Conservation (phyloP, 2,888 invertebrate genomes). For the Ceriagrion tenellum region DNA sequence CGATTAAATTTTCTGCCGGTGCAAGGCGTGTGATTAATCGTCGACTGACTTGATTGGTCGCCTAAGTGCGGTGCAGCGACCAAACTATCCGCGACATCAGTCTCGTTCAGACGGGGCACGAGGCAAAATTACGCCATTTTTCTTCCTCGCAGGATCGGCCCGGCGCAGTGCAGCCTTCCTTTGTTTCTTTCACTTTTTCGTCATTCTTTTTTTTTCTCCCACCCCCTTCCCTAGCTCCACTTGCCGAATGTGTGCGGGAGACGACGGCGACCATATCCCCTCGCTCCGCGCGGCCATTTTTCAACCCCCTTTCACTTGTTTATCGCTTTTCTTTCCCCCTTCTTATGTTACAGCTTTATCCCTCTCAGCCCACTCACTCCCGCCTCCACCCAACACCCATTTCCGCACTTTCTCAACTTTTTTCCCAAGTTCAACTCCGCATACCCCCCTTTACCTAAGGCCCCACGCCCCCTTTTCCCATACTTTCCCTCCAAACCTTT, state of each 20-base stretch:
- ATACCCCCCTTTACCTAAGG: not conserved
- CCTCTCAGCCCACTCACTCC: not conserved
- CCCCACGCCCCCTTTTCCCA: not conserved
- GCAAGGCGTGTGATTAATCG: not conserved
- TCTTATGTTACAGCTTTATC: not conserved
- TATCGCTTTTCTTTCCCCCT: slow-evolving; percentile 50
- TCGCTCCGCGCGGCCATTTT: slow-evolving; percentile 20
- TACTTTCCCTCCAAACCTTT: not conserved
- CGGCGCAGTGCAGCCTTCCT: not conserved
- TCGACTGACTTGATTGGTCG: not conserved
- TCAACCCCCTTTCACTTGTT: slow-evolving; percentile 32
- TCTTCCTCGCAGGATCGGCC: not conserved
- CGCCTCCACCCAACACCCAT: not conserved
- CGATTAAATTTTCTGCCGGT: not conserved
- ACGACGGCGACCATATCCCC: not conserved
- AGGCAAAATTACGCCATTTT: slow-evolving; percentile 28
- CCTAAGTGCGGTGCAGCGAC: not conserved
- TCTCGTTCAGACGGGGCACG: slow-evolving; percentile 4
- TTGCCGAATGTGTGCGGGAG: not conserved
- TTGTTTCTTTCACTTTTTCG: not conserved
- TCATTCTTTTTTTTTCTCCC: not conserved
- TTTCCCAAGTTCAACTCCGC: not conserved
- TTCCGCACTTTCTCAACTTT: not conserved
- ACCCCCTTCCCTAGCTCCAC: too few species aligned
- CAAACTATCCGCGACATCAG: not conserved